Conservation (phyloP, 2,888 invertebrate species). For the Sphaerophoria rueppellii region DNA sequence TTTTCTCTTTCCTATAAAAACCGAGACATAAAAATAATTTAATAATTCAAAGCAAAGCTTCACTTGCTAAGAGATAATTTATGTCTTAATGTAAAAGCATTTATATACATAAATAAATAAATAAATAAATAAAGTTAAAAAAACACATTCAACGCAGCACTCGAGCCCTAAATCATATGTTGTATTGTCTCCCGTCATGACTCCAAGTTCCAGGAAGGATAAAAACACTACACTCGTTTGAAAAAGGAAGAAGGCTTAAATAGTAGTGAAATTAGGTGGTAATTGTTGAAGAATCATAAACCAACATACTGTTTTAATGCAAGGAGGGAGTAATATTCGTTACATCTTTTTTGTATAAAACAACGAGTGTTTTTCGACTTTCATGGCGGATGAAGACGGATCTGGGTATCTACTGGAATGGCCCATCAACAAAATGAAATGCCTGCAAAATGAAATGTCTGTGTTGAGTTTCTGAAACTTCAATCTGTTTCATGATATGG, state of each 20-base stretch:
- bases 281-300: conserved; percentile 23
- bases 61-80: too few species aligned
- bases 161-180: conserved; percentile 23
- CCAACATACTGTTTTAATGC: background rate
- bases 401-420: conserved; percentile 6
- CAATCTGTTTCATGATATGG: conserved; percentile 3
- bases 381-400: conserved; percentile 19
- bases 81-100: too few species aligned
- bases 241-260: too few species aligned
- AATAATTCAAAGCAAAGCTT: too few species aligned
- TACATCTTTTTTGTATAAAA: too few species aligned
- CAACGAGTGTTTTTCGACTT: background rate
- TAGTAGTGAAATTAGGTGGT: conserved; percentile 2
- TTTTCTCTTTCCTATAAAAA: background rate
- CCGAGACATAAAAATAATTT: background rate
- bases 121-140: too few species aligned
- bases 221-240: conserved; percentile 21
- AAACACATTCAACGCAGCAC: conserved; percentile 14
- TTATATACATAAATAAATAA: too few species aligned
- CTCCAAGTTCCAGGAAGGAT: background rate
- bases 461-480: background rate
- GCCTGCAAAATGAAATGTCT: background rate
- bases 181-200: conserved; percentile 19
- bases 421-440: too few species aligned
- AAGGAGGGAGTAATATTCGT: too few species aligned